These are phyloP conservation scores for Nothoprocta pentlandii DNA, from an alignment of 2,113 vertebrate species.

Conservation along the genomic window DNA sequence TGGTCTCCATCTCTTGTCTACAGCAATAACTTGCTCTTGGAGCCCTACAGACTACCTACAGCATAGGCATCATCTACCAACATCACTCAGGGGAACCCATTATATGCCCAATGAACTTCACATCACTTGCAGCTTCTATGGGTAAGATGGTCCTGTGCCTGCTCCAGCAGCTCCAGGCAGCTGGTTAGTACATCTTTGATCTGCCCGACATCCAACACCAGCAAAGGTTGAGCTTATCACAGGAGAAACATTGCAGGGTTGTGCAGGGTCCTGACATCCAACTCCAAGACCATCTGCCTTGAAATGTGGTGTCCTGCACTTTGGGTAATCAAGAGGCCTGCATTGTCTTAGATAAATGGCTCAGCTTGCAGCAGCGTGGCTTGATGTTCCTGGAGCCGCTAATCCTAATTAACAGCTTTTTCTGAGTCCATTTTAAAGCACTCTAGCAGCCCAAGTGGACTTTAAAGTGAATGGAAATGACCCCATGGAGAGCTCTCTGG, in stretches of 20 bases:
- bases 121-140: fast-evolving
- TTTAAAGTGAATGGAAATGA: conserved; percentile 50
- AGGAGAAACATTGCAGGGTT: not conserved
- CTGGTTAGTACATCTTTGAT: not conserved
- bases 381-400: conserved; percentile 24
- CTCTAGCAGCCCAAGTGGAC: conserved; percentile 42
- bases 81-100: not conserved
- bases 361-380: not conserved
- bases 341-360: conserved; percentile 16
- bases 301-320: not conserved
- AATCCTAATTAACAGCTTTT: conserved; percentile 63
- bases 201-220: not conserved
- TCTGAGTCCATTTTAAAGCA: conserved; percentile 23
- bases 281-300: not conserved
- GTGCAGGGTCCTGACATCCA: not conserved
- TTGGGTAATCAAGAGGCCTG: not conserved
- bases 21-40: not conserved
- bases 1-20: not conserved
- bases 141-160: not conserved
- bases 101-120: not conserved
- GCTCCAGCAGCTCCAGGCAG: not conserved
- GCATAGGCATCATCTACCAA: not conserved
- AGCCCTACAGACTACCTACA: not conserved
- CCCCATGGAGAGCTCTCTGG: conserved; percentile 37
- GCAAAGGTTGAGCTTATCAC: not conserved